Evolutionary conservation across 2,888 invertebrate genomes (phyloP), one percentile per base, ranked within the genome.

Genomic region (Carpatolechia fugitivella): DNA sequence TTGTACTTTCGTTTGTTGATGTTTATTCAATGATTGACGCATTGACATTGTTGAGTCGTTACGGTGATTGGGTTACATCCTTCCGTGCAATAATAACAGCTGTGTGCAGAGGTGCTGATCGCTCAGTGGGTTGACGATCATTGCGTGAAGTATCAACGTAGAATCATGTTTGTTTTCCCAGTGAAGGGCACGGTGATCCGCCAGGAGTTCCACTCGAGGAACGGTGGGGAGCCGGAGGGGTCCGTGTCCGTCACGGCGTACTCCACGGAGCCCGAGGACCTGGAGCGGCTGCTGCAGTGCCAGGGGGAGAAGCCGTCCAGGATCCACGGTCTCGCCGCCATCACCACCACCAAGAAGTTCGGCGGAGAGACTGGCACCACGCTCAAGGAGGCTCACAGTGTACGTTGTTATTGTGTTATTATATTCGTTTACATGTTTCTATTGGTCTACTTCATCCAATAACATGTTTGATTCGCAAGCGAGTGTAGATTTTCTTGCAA

Each of bases 181-280:
- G 95, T 95, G 79, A 94, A 94, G 88, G 94, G 94, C 68, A 93
- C 94, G 56, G 92, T 94, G 61, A 90, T 94, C 65, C 92, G 91
- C 47, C 92, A 93, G 80, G 92, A 93, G 78, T 94, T 90, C 76
- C 93, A 93, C 78, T 92, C 93, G 18, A 92, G 93, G 72, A 93
- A 94, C 82, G 94, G 94, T 35, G 86, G 92, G 44, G 93, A 92
- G 71, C 94, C 95, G 0, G 91, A 92, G 49, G 94, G 94, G 47
- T 91, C 93, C 56, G 91, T 95, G 38, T 93, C 93, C 58, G 92
- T 94, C 60, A 93, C 94, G 7, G 92, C 94, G 61, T 95, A 94
- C 80, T 93, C 94, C 49, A 92, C 91, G 60, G 91, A 93, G 76
- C 93, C 94, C 0, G 91, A 83, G 64, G 91, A 92, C 69, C 72